Conservation (phyloP, 2,888 invertebrate genomes). For the Synanthedon myopaeformis region DNA sequence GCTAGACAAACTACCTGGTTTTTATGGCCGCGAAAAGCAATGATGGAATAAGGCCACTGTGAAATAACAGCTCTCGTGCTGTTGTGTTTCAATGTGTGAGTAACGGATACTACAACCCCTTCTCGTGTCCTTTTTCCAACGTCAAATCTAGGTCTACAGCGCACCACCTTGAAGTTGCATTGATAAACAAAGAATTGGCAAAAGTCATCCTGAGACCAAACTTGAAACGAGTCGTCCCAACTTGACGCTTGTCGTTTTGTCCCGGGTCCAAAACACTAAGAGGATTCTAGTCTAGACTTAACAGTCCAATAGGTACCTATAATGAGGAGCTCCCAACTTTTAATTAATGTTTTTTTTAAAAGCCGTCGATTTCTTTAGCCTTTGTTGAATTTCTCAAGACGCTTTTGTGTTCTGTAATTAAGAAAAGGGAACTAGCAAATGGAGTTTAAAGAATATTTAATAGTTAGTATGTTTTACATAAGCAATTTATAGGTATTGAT, state of each 20-base stretch:
- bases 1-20: no score
- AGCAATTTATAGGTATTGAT: no score
- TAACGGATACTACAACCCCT: no score
- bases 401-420: conserved; percentile 15
- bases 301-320: conserved; percentile 29
- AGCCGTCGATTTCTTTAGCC: conserved; percentile 21
- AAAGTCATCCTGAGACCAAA: not conserved
- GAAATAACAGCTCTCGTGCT: no score
- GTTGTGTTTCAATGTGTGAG: no score
- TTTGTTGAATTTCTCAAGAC: conserved; percentile 20
- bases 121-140: no score
- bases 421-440: not conserved
- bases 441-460: no score
- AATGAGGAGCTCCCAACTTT: conserved; percentile 31
- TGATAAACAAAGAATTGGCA: not conserved
- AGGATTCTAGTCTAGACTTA: conserved; percentile 8
- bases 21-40: no score
- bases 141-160: no score
- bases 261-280: conserved; percentile 1
- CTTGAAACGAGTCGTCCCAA: not conserved
- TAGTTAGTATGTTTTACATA: no score
- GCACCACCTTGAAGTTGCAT: no score
- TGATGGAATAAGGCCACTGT: no score
- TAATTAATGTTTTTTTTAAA: conserved; percentile 33
- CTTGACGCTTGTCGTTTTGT: not conserved